Conservation (phyloP, 2,888 invertebrate genomes). For the Endomychus coccineus region DNA sequence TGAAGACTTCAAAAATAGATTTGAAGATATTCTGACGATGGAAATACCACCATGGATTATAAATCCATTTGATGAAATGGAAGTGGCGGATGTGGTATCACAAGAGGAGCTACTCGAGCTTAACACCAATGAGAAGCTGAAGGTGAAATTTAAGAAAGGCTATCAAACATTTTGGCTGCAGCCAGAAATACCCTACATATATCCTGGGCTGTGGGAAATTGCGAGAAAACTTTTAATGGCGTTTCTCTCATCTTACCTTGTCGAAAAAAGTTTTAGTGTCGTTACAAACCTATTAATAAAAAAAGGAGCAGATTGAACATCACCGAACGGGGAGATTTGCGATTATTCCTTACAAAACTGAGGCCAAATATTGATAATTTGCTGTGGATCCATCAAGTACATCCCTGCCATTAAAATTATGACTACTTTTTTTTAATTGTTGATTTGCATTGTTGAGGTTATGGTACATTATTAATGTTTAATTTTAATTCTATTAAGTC, state of each 20-base stretch:
- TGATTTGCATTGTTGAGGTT: too few species aligned
- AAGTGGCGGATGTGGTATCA: constrained; percentile 11
- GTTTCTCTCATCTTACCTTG: constrained; percentile 4
- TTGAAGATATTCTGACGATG: constrained; percentile 8
- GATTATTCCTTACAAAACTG: too few species aligned
- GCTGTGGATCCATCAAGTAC: too few species aligned
- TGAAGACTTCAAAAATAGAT: constrained; percentile 2
- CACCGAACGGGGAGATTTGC: constrained; percentile 5
- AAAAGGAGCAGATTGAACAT: constrained; percentile 9
- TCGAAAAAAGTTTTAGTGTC: constrained; percentile 8
- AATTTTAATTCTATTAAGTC: too few species aligned
- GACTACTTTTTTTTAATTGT: too few species aligned
- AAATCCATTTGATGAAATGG: constrained; percentile 9
- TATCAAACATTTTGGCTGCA: constrained; percentile 7
- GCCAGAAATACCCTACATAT: constrained; percentile 3
- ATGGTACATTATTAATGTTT: too few species aligned
- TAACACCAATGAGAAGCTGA: constrained; percentile 12
- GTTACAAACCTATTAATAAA: constrained; percentile 7
- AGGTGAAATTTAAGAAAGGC: constrained; percentile 8
- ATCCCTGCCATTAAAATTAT: too few species aligned
- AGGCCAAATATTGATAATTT: too few species aligned
- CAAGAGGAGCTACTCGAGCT: constrained; percentile 13
- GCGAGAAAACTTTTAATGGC: constrained; percentile 6
- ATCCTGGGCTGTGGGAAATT: constrained; percentile 7
- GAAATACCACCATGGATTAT: constrained; percentile 9